Base-by-base conservation (phyloP, 2,888 invertebrate species). In the Drosophila colorata region DNA sequence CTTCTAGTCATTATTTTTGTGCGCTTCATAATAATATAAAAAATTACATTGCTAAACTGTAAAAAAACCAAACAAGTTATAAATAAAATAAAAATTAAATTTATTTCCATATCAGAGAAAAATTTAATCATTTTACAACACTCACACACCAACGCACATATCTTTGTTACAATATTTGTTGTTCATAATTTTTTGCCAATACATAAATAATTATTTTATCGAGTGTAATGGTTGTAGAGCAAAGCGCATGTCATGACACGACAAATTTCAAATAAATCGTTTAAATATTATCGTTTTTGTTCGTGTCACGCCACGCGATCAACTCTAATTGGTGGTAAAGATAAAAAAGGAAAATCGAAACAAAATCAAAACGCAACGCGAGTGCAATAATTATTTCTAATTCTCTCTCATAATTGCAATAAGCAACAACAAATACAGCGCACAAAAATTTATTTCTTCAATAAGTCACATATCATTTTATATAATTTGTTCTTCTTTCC, bases 321-420 rank as follows among this genome's bases (percentile, higher is more conserved):
- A 49, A 40, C 41, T 65, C 59, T 20, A 11, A 53, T 41, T 43
- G 8, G 48, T 33, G 25, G 11, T 35, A 41, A 49, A n/a, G 6
- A 46, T n/a, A 68, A 9, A 57, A 31, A 57, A 37, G 18, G 7
- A 47, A 63, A 64, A 65, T 46, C 53, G 69, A 63, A 63, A 18
- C n/a, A 49, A 70, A 75, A 80, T 80, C 75, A 76, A 80, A 78
- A 74, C 51, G 78, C 74, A 85, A 85, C 71, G 61, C 61, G 67
- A 80, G 86, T 87, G 86, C 86, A 87, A 87, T 87, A 87, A 84
- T 76, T 88, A 84, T 72, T 74, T 80, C 58, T 78, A 84, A 68
- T 63, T 66, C 53, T 51, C 31, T 53, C 53, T 46, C 48, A 59
- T 55, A 65, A 40, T 57, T 61, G 43, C 41, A 58, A 66, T 67